Base-by-base conservation (phyloP, 2,797 vertebrate genomes). In the Xyrichtys novacula region DNA sequence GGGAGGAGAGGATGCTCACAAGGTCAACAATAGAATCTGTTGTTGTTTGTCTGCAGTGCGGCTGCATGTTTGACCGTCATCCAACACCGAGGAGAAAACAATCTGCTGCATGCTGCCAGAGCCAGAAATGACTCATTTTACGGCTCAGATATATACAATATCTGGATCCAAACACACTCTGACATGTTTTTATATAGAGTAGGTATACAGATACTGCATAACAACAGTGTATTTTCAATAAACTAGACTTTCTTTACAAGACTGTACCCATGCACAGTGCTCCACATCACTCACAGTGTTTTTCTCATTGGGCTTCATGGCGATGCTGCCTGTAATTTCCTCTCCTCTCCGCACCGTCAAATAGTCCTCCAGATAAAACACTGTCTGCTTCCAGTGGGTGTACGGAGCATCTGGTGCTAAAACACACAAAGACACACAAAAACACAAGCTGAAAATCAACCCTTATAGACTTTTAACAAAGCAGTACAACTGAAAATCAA, bases 351-450 rank as follows among this genome's bases (percentile, higher is more conserved):
- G 93, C 62, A 99, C 98, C 1, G 97, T 99, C 88, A 99, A 89
- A 80, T 97, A 98, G 63, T 99, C 97, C 91, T 99, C 98, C 86
- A 99, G 84, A 88, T 99, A 99, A 93, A 99, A 99, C 56, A 99
- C 98, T 0, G 98, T 99, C 93, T 99, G 98, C 87, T 99, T 99
- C 98, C 98, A 99, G 92, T 99, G 98, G 36, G 98, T 99, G 85
- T 96, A 99, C 0, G 97, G 95, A 49, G 97, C 94, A 59, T 99
- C 97, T 1, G 98, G 98, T 70, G 97, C 98, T 99, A 79, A 12
- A 57, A 61, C 40, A 72, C 17, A 87, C 61, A 83, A 26, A 62
- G 22, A 82, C 52, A 65, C 49, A 74, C 20, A 75, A 4, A 68
- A 23, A 80, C 52, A 63, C 57, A 75, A 8, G 26, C 49, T 9